phyloP scores from a whole-genome alignment of 2,797 vertebrate species.

The Ibycter americanus region DNA sequence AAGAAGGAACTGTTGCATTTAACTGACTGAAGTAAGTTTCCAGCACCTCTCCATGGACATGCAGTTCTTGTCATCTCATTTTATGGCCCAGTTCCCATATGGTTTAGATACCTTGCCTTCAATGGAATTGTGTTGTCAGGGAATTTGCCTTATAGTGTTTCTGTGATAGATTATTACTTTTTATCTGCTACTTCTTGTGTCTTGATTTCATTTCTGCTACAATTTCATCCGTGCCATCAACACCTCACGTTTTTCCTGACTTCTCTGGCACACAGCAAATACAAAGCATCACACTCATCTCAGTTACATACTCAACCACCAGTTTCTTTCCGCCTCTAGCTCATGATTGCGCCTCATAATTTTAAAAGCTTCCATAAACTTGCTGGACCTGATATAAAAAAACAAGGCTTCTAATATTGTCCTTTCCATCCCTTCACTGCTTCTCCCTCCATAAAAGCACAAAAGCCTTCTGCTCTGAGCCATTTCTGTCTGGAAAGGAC shows the following conservation, averaged over 20 bases:
- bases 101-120: neutral
- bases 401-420: neutral
- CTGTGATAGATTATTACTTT: neutral
- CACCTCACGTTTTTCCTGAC: neutral
- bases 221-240: neutral
- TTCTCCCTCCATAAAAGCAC: neutral
- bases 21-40: constrained; percentile 16
- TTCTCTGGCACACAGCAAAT: neutral
- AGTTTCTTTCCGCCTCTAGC: neutral
- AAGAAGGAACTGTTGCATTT: neutral
- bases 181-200: neutral
- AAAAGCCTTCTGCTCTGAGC: neutral
- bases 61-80: neutral
- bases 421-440: neutral
- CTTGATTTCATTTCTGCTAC: neutral
- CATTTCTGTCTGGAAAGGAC: neutral
- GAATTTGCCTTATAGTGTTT: neutral
- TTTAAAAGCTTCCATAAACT: constrained; percentile 28
- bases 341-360: constrained; percentile 15
- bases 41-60: neutral
- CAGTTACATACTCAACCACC: neutral
- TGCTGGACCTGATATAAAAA: neutral
- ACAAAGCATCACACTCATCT: neutral
- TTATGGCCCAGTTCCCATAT: neutral
- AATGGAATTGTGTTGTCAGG: neutral